Conservation (phyloP, 2,113 vertebrate species). For the Tinamus guttatus region DNA sequence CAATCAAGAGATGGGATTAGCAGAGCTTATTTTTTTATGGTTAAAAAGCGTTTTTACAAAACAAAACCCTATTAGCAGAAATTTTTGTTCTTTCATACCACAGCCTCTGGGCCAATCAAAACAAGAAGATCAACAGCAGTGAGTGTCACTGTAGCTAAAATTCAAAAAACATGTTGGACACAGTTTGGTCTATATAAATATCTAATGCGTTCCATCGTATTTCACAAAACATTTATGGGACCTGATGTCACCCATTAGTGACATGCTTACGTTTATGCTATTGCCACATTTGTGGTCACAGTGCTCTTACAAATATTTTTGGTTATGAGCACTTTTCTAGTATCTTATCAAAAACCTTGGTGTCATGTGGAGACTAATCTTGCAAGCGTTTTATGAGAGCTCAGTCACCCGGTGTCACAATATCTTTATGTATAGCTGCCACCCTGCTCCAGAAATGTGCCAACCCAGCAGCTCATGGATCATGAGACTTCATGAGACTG, state of each 20-base stretch:
- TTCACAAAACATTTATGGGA: background rate
- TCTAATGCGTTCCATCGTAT: background rate
- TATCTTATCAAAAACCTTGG: background rate
- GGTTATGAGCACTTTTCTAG: background rate
- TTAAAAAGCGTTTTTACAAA: background rate
- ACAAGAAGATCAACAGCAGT: background rate
- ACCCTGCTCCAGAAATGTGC: background rate
- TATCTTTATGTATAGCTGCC: rapidly evolving
- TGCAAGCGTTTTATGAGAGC: background rate
- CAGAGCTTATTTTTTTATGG: background rate
- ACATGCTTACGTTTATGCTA: background rate
- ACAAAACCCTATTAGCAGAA: background rate
- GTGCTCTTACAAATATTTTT: conserved; percentile 22
- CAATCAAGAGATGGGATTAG: background rate
- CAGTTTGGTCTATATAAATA: background rate
- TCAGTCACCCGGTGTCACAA: background rate
- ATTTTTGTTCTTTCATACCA: background rate
- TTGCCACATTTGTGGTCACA: background rate
- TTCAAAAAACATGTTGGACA: background rate
- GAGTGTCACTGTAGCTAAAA: background rate
- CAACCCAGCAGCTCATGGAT: background rate
- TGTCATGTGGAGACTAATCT: background rate
- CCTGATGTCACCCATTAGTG: background rate
- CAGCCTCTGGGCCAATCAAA: background rate
- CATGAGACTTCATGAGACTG: background rate